Evolutionary conservation across 2,888 invertebrate genomes (phyloP).

Genomic region (Synergus laeviventris): DNA sequence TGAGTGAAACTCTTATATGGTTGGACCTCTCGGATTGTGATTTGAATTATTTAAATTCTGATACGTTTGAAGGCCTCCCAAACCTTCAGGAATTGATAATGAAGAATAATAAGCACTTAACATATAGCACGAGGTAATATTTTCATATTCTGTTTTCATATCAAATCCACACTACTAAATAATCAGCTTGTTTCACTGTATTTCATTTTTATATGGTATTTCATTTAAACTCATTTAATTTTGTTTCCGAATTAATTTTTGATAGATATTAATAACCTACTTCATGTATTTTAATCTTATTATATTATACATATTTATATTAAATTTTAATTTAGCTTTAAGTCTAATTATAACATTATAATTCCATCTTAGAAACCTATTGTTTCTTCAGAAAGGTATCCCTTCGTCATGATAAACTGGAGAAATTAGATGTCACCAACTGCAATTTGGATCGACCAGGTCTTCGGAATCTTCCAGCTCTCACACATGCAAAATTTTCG

Average conservation of each 20-base stretch:
- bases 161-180: too few species aligned
- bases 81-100: slow-evolving; percentile 67
- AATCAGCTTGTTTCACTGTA: too few species aligned
- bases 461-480: slow-evolving; percentile 80
- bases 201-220: too few species aligned
- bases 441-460: slow-evolving; percentile 75
- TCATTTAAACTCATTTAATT: too few species aligned
- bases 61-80: slow-evolving; percentile 66
- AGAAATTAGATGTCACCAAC: slow-evolving; percentile 66
- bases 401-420: slow-evolving; percentile 64
- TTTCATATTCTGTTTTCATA: not conserved
- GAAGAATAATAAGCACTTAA: slow-evolving; percentile 67
- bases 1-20: slow-evolving; percentile 63
- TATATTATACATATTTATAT: too few species aligned
- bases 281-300: too few species aligned
- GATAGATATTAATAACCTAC: too few species aligned
- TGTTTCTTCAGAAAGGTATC: slow-evolving; percentile 61
- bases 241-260: too few species aligned
- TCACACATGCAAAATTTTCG: slow-evolving; percentile 79
- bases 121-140: slow-evolving; percentile 67
- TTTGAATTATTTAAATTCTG: slow-evolving; percentile 65
- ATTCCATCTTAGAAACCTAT: not conserved
- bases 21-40: slow-evolving; percentile 70
- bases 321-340: not conserved
- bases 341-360: not conserved